phyloP scores from a whole-genome alignment of 2,888 invertebrate species.

The Pristionchus exspectatus region DNA sequence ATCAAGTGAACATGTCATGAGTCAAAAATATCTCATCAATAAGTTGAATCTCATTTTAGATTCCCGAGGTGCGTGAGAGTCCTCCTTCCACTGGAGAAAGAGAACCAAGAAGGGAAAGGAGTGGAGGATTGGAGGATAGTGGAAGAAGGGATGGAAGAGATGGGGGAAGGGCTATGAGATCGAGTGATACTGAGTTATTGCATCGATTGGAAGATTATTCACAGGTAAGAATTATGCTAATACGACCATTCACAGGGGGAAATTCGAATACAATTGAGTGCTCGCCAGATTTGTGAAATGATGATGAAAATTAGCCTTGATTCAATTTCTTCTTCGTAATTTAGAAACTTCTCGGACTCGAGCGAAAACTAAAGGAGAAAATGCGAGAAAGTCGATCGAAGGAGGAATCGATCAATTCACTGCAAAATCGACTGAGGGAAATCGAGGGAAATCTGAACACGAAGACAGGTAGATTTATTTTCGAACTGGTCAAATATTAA shows the following conservation, averaged over 20 bases:
- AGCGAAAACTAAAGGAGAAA: conserved; percentile 57
- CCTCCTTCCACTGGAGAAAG: conserved; percentile 3
- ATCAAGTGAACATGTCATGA: neutral
- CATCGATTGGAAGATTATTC: conserved; percentile 59
- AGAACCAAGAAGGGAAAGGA: conserved; percentile 28
- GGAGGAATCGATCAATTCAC: conserved; percentile 56
- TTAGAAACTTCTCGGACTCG: conserved; percentile 57
- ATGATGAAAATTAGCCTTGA: neutral
- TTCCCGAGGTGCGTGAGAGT: conserved; percentile 48
- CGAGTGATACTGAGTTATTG: conserved; percentile 56
- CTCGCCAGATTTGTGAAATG: neutral
- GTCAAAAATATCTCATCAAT: neutral
- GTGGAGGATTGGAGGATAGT: neutral
- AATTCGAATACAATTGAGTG: neutral
- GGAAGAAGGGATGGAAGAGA: conserved; percentile 33
- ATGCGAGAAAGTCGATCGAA: conserved; percentile 50
- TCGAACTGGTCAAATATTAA: neutral
- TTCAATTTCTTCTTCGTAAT: neutral
- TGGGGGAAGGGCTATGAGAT: conserved; percentile 17
- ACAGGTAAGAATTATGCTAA: conserved; percentile 28
- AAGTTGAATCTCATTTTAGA: conserved; percentile 2
- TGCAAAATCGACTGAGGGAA: conserved; percentile 56
- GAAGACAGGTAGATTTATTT: conserved; percentile 54
- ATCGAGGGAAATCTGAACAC: conserved; percentile 58
- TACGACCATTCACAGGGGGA: no score